Evolutionary conservation across 2,797 vertebrate species (phyloP), one percentile per base, ranked within the genome.

Genomic region (Micromesistius poutassou): DNA sequence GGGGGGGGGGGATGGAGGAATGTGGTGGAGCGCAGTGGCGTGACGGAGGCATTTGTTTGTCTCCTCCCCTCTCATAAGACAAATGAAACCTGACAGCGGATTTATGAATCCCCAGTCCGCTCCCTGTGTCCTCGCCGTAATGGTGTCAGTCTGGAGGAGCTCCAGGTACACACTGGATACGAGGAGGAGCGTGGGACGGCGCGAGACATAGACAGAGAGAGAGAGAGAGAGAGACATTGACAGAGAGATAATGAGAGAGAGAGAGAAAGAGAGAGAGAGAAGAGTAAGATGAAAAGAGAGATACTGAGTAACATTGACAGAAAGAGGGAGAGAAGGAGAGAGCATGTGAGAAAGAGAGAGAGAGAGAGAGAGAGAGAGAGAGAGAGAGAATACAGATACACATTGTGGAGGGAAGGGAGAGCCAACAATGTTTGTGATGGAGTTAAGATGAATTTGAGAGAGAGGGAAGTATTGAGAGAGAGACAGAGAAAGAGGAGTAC

Each of bases 21-120:
- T 78, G 81, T 81, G 76, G 62, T 35, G 72, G 79, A 82, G 75
- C 82, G 82, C 72, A 76, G 75, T 72, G 82, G 78, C 82, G 80
- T 88, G 86, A 91, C 86, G 0, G 72, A 74, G 84, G 77, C 80
- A 83, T 90, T 89, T 89, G 78, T 91, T 90, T 85, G 80, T 76
- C 75, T 79, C 36, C 35, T 74, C 73, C 73, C 68, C 10, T 16
- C 35, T 25, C 2, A 35, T 66, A 80, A 31, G 79, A 89, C 83
- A 84, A 87, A 83, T 38, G 76, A 83, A 82, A 80, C 74, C 83
- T 84, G 81, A 84, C 82, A 77, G 78, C 73, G 80, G 80, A 82
- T 81, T 76, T 80, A 80, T 35, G 38, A 82, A 79, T 78, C 80
- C 80, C 73, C 74, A 33, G 31, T 0, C 85, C 76, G 70, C 79